phyloP scores from a whole-genome alignment of 2,797 vertebrate genomes.

The Esox lucius region DNA sequence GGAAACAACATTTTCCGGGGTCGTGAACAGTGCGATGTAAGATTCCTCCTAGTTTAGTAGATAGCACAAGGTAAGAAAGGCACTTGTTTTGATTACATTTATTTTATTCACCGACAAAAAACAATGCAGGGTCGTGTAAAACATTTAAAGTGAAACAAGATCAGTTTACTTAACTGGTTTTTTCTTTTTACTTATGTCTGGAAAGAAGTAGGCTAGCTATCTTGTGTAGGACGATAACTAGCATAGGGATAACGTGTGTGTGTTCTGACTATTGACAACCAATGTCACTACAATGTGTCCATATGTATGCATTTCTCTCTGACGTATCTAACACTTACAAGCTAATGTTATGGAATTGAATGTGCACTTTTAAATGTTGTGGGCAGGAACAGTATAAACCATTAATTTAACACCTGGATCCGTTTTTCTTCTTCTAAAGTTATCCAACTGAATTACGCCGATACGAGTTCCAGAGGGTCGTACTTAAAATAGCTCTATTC shows the following conservation, averaged over 20 bases:
- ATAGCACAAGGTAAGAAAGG: slow-evolving; percentile 43
- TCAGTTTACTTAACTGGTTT: neutral
- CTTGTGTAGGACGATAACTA: neutral
- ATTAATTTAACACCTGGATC: too few species aligned
- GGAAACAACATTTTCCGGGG: slow-evolving; percentile 33
- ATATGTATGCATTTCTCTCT: too few species aligned
- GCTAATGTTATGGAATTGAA: too few species aligned
- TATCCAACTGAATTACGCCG: too few species aligned
- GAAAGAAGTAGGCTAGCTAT: neutral
- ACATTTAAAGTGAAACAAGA: neutral
- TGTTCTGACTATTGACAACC: too few species aligned
- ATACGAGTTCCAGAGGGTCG: too few species aligned
- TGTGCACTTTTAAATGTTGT: too few species aligned
- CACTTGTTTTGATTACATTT: neutral
- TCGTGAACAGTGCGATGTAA: neutral
- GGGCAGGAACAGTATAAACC: too few species aligned
- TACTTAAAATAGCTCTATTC: too few species aligned
- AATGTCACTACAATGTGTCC: too few species aligned
- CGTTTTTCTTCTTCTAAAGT: too few species aligned
- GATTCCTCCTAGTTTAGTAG: slow-evolving; percentile 19
- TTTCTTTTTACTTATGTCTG: neutral
- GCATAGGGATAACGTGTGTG: neutral
- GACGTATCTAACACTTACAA: too few species aligned
- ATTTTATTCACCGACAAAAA: neutral
- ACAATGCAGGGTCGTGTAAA: neutral